Evolutionary conservation across 2,888 invertebrate species (phyloP), one percentile per base, ranked within the genome.

Genomic region (Epirrita christyi): DNA sequence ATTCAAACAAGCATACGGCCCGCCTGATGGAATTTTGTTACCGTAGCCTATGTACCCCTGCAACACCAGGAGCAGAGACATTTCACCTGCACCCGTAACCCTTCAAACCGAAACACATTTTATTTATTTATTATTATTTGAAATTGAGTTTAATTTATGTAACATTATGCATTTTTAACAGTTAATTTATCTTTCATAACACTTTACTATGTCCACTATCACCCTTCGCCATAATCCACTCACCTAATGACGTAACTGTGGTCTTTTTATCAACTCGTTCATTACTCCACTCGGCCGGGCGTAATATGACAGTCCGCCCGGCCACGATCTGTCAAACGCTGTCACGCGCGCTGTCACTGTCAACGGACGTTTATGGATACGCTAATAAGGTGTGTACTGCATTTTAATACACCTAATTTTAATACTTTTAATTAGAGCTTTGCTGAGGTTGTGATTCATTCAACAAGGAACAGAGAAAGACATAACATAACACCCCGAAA

Each of bases 271-370:
- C 55, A 51, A 53, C 34, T 53, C 9, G 40, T 50, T 34, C 49
- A 55, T 44, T 55, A 49, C 43, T 29, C 40, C 28, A 28, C 43
- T 27, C 36, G 21, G 29, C 43, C 38, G 14, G 28, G 32, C 69
- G 61, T 76, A 82, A 84, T 82, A 77, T 83, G 86, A 84, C 84
- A 83, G 88, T 80, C 85, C 82, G 75, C 59, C 63, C 76, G 85
- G 73, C 84, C 88, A 85, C 85, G 82, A 86, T 86, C 79, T 83
- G 86, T 88, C 86, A 81, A 71, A 63, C 55, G 62, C 71, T 78
- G 80, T 80, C 83, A 81, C 54, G 63, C 60, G 59, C 63, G 63
- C 63, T 67, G 66, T 59, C 67, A 44, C 64, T 64, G 66, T 62
- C 66, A 60, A 65, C 64, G 63, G 53, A 63, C 63, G 57, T 41